Evolutionary conservation across 1,140 invertebrate genomes (phyloP).

Genomic region (Acromyrmex heyeri): DNA sequence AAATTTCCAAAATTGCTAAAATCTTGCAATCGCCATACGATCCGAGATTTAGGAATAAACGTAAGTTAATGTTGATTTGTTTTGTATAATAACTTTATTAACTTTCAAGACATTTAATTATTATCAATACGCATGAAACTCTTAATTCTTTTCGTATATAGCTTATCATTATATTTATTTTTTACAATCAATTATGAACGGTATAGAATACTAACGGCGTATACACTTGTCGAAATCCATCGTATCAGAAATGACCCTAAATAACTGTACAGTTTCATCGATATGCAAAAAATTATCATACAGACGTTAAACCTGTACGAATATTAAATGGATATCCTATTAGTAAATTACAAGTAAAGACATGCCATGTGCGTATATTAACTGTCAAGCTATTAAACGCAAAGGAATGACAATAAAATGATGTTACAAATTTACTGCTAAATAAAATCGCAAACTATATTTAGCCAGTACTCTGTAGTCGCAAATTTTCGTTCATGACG

Average conservation of each 20-base stretch:
- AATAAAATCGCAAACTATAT: slow-evolving; percentile 5
- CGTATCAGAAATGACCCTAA: slow-evolving; percentile 5
- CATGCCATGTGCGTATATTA: background rate
- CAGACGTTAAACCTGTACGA: slow-evolving; percentile 11
- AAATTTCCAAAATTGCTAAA: background rate
- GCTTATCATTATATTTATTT: background rate
- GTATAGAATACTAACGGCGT: background rate
- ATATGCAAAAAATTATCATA: slow-evolving; percentile 12
- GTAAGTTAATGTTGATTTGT: slow-evolving; percentile 31
- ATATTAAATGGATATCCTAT: slow-evolving; percentile 26
- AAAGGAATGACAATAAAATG: slow-evolving; percentile 12
- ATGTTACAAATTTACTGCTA: background rate
- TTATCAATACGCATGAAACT: slow-evolving; percentile 28
- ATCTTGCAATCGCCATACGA: background rate
- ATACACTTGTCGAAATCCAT: background rate
- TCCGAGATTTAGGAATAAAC: background rate
- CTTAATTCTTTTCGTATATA: slow-evolving; percentile 6
- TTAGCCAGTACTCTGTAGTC: background rate
- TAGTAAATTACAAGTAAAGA: background rate
- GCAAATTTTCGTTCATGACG: background rate
- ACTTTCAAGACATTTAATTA: background rate
- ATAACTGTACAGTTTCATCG: background rate
- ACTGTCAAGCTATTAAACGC: background rate
- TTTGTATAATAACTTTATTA: background rate
- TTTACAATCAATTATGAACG: background rate